Evolutionary conservation across 2,113 vertebrate species (phyloP).

Genomic region (Tachycineta bicolor): DNA sequence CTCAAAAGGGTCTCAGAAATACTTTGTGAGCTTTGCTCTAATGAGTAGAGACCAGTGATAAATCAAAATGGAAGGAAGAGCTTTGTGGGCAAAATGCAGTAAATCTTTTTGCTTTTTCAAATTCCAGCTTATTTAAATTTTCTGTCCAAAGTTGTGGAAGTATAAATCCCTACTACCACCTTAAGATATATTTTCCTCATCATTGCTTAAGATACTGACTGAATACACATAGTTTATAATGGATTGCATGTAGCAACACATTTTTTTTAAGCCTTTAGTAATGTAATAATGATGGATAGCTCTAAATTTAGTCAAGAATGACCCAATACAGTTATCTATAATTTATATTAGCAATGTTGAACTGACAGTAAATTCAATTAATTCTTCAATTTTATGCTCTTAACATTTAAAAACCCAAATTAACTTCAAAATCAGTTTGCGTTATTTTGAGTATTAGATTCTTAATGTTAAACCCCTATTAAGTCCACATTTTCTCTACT

Average conservation of each 20-base stretch:
- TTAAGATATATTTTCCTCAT: background rate
- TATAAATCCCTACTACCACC: background rate
- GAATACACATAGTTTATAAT: slow-evolving; percentile 31
- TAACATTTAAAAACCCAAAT: slow-evolving; percentile 44
- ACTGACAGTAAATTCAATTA: slow-evolving; percentile 55
- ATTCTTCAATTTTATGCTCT: slow-evolving; percentile 40
- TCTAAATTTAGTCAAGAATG: slow-evolving; percentile 47
- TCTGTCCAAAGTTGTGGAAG: background rate
- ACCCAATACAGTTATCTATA: slow-evolving; percentile 9
- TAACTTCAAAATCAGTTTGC: slow-evolving; percentile 44
- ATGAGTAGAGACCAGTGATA: background rate
- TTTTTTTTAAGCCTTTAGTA: slow-evolving; percentile 21
- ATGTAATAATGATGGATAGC: slow-evolving; percentile 54
- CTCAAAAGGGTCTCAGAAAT: background rate
- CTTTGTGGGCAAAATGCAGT: background rate
- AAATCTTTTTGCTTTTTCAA: background rate
- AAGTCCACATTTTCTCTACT: background rate
- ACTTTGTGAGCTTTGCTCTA: fast-evolving
- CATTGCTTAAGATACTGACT: background rate
- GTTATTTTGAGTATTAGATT: background rate
- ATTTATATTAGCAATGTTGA: slow-evolving; percentile 32
- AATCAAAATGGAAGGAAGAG: background rate
- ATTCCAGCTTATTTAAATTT: background rate
- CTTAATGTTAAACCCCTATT: slow-evolving; percentile 21
- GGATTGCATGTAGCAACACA: slow-evolving; percentile 32